Evolutionary conservation across 2,797 vertebrate genomes (phyloP).

Genomic region (Silurus lanzhouensis): DNA sequence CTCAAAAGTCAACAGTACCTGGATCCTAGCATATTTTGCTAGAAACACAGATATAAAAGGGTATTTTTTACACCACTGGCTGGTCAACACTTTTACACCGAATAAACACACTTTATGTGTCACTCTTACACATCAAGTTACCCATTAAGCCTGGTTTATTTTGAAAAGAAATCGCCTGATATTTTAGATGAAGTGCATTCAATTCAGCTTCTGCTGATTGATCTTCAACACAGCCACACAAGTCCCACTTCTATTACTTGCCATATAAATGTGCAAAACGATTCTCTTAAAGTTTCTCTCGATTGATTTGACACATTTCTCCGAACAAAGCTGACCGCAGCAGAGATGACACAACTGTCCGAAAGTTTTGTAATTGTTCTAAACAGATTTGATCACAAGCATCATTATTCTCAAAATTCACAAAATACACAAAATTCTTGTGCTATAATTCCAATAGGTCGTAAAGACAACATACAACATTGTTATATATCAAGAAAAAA

Average conservation of each 20-base stretch:
- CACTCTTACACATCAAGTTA: neutral
- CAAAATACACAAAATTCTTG: too few species aligned
- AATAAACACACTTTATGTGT: neutral
- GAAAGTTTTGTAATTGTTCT: too few species aligned
- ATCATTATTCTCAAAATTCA: too few species aligned
- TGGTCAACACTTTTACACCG: constrained; percentile 4
- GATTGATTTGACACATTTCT: too few species aligned
- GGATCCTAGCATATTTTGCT: neutral
- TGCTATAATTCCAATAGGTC: too few species aligned
- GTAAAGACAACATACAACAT: too few species aligned
- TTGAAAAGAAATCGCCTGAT: neutral
- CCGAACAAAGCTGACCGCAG: too few species aligned
- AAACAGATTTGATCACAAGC: too few species aligned
- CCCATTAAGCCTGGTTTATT: neutral
- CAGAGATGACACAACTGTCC: too few species aligned
- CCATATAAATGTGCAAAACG: neutral
- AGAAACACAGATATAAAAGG: neutral
- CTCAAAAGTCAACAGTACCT: neutral
- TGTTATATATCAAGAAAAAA: too few species aligned
- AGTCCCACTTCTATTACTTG: neutral
- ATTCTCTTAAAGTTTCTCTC: neutral
- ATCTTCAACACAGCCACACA: neutral
- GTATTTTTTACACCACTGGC: neutral
- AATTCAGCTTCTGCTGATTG: neutral
- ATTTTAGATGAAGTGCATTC: neutral